These are phyloP conservation scores for Spilosoma lubricipeda DNA, from an alignment of 2,888 invertebrate species.

Conservation along the genomic window DNA sequence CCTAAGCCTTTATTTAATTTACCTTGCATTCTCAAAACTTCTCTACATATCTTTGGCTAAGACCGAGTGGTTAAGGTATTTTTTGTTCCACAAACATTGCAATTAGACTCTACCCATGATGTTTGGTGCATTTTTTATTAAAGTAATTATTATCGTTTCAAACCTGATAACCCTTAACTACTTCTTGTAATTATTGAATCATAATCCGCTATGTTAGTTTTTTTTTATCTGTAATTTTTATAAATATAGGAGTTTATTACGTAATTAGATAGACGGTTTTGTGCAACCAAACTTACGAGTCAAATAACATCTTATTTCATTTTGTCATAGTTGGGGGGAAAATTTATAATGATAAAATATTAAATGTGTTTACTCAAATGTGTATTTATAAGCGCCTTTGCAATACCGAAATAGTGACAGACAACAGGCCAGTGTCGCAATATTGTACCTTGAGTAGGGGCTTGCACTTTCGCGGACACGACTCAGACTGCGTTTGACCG, in stretches of 20 bases:
- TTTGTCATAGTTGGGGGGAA: not conserved
- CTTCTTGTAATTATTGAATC: not conserved
- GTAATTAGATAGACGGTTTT: not conserved
- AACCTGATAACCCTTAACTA: not conserved
- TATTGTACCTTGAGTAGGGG: conserved; percentile 63
- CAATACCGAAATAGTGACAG: conserved; percentile 42
- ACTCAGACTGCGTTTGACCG: conserved; percentile 56
- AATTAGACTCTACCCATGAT: not conserved
- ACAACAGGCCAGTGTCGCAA: conserved; percentile 63
- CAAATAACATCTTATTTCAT: not conserved
- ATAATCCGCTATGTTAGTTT: not conserved
- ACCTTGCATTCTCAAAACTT: not conserved
- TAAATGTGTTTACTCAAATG: not conserved
- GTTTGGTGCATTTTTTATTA: not conserved
- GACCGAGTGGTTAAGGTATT: not conserved
- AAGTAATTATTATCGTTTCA: not conserved
- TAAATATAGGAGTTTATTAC: not conserved
- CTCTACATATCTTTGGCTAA: not conserved
- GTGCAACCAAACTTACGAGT: not conserved
- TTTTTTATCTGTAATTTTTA: not conserved
- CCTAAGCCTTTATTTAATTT: not conserved
- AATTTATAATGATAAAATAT: not conserved
- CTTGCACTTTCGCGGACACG: conserved; percentile 66
- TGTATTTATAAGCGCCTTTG: conserved; percentile 29
- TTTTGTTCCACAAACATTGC: not conserved